These are phyloP conservation scores for Melanaphis sacchari DNA, from an alignment of 1,140 invertebrate species.

Conservation along the genomic window DNA sequence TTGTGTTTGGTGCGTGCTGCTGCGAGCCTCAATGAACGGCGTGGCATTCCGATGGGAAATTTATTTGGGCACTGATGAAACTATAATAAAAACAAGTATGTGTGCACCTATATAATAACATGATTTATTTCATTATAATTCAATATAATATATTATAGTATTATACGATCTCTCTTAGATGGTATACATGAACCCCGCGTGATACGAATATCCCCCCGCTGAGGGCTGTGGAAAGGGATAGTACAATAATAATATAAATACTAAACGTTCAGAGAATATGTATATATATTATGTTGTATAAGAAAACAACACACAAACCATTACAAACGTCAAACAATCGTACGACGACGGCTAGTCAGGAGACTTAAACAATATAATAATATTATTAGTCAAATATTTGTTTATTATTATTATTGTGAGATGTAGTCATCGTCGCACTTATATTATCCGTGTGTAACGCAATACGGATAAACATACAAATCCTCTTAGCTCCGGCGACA, in stretches of 20 bases:
- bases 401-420: not conserved
- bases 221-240: not conserved
- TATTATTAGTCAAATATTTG: conserved; percentile 16
- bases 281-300: not conserved
- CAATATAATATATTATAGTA: not conserved
- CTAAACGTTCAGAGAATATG: not conserved
- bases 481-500: not conserved
- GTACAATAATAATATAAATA: not conserved
- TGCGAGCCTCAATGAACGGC: not conserved
- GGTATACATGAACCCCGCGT: not conserved
- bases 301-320: not conserved
- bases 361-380: not conserved
- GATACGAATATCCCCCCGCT: not conserved
- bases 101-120: not conserved
- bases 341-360: not conserved
- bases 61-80: not conserved
- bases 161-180: not conserved
- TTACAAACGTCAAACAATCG: not conserved
- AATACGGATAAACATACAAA: not conserved
- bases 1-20: not conserved
- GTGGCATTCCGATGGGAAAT: conserved; percentile 11
- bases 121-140: conserved; percentile 6
- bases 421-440: not conserved
- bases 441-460: not conserved
- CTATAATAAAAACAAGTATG: not conserved